These are phyloP conservation scores for Oithona nana DNA, from an alignment of 2,888 invertebrate species.

Conservation along the genomic window DNA sequence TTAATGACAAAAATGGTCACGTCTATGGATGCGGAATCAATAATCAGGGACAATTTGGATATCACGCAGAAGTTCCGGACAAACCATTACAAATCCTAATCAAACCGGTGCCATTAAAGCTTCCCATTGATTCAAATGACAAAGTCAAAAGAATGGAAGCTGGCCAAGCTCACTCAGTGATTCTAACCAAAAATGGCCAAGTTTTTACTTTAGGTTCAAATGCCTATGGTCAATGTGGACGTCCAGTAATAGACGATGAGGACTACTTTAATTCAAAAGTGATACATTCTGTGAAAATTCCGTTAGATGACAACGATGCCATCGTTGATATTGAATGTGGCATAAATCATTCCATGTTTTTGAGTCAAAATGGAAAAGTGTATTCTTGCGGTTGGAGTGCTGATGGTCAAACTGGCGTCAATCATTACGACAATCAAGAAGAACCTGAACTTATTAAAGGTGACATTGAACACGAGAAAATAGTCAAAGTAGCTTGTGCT, in stretches of 20 bases:
- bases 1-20: neutral
- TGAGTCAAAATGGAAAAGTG: constrained; percentile 58
- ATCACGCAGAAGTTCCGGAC: constrained; percentile 2
- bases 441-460: constrained; percentile 43
- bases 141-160: constrained; percentile 39
- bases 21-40: constrained; percentile 8
- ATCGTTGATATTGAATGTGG: constrained; percentile 50
- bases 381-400: constrained; percentile 82
- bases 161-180: constrained; percentile 66
- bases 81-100: constrained; percentile 14
- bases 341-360: constrained; percentile 68
- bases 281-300: constrained; percentile 42
- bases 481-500: constrained; percentile 54
- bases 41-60: constrained; percentile 15
- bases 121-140: constrained; percentile 24
- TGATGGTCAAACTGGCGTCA: constrained; percentile 80
- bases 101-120: constrained; percentile 24
- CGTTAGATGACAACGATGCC: constrained; percentile 39
- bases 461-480: constrained; percentile 59
- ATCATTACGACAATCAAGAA: constrained; percentile 38
- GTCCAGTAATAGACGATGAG: constrained; percentile 54
- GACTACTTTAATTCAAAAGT: constrained; percentile 45
- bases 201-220: constrained; percentile 75
- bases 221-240: constrained; percentile 79
- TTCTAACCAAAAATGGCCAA: constrained; percentile 57